Conservation (phyloP, 2,113 vertebrate species). For the Steatornis caripensis region DNA sequence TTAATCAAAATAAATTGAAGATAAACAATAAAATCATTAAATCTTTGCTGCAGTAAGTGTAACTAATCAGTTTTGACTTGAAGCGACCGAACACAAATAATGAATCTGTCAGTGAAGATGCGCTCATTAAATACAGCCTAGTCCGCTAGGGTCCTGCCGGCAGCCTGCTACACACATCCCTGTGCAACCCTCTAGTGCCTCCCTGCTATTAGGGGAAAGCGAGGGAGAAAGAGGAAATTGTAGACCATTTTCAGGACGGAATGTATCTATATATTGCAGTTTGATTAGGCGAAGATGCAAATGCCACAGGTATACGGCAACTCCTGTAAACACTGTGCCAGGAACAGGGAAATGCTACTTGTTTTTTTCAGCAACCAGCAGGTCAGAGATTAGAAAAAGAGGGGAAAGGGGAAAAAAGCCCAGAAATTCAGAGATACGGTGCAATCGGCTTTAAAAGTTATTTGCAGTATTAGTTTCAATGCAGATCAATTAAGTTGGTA, state of each 20-base stretch:
- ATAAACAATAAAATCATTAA: constrained; percentile 91
- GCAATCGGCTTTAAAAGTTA: background rate
- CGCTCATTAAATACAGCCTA: constrained; percentile 79
- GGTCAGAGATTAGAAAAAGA: background rate
- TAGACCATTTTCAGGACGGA: background rate
- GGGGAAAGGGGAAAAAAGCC: background rate
- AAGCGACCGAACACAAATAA: constrained; percentile 84
- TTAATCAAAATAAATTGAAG: constrained; percentile 91
- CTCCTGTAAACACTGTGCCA: background rate
- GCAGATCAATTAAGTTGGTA: background rate
- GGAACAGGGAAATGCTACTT: background rate
- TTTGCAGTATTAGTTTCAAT: background rate
- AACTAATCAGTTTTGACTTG: constrained; percentile 88
- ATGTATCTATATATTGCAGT: background rate
- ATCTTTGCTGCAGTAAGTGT: constrained; percentile 83
- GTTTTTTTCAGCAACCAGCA: background rate
- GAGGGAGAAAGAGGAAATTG: background rate
- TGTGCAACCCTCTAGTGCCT: background rate
- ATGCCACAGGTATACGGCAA: background rate
- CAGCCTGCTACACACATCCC: constrained; percentile 38
- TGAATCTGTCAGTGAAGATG: constrained; percentile 81
- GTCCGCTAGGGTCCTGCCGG: constrained; percentile 66
- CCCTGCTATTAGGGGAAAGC: background rate
- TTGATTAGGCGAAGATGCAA: background rate
- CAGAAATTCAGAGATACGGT: background rate